Base-by-base conservation (phyloP, 2,113 vertebrate genomes). In the Peromyscus polionotus region DNA sequence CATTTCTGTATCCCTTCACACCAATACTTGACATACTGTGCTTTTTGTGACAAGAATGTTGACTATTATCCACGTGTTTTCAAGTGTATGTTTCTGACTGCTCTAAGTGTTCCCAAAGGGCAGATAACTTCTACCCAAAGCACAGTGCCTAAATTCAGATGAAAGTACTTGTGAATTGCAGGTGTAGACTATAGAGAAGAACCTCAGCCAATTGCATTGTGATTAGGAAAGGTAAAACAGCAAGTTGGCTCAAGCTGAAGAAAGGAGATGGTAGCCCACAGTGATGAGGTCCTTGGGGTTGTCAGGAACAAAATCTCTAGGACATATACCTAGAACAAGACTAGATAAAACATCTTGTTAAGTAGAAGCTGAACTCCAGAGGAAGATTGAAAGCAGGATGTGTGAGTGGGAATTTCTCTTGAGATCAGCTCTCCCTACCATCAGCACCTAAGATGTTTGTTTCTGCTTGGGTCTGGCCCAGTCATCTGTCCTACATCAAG, bases 401-500 rank as follows among this genome's bases (percentile, higher is more conserved):
- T 95, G 24, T 92, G 93, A 92, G 94, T 88, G 85, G 88, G 87
- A 48, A 13, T 97, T 97, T 95, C 84, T 93, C 70, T 97, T 95
- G 95, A 95, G n/a, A 96, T 76, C 65, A 97, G 39, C 39, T 73
- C 63, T 87, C 65, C 76, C 51, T 63, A 85, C 54, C 17, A 22
- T 85, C 65, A 94, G 72, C 42, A 54, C 75, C 54, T 76, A 67
- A 97, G 72, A 16, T 76, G 90, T 45, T 83, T 93, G 59, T n/a
- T 96, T 67, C 87, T 88, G 80, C 65, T 90, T 96, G 93, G 85
- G 33, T 93, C 67, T 20, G 89, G 81, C 76, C 68, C 98, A 99
- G 99, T 81, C 98, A 98, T 72, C 76, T 99, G 91, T 99, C 99
- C 24, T 99, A 99, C 98, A 99, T 99, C 95, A 99, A 99, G 98